These are phyloP conservation scores for Ricordea florida DNA, from an alignment of 92 coral and sea anemone species.

Conservation along the genomic window DNA sequence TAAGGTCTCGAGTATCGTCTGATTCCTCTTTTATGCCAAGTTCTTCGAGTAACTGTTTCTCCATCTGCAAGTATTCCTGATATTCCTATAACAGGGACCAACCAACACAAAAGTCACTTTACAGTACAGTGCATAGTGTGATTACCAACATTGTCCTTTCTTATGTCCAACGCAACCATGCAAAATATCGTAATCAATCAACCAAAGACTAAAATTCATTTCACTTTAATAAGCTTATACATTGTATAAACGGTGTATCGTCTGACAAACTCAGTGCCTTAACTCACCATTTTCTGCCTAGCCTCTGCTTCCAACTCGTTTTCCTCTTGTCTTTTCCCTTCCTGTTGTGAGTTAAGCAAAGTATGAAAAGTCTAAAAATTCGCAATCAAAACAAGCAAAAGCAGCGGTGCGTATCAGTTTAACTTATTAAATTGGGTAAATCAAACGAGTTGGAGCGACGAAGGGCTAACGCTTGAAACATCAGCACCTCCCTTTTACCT, in stretches of 20 bases:
- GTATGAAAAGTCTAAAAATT: neutral
- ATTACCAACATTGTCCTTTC: neutral
- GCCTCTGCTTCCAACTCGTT: constrained; percentile 87
- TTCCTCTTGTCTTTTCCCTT: constrained; percentile 87
- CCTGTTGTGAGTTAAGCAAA: constrained; percentile 13
- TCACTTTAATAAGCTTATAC: too few relatives aligned
- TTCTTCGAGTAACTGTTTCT: constrained; percentile 84
- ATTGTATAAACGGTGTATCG: neutral
- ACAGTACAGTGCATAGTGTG: neutral
- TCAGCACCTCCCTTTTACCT: too few relatives aligned
- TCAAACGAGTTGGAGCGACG: too few relatives aligned
- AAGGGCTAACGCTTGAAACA: too few relatives aligned
- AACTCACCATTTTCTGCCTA: constrained; percentile 76
- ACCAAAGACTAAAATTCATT: too few relatives aligned
- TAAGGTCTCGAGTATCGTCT: constrained; percentile 54
- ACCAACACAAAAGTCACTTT: neutral
- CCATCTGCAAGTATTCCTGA: constrained; percentile 95
- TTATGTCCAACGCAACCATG: neutral
- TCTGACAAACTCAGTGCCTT: too few relatives aligned
- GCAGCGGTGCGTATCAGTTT: neutral
- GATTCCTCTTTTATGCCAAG: constrained; percentile 82
- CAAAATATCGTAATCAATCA: too few relatives aligned
- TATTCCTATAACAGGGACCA: constrained; percentile 64
- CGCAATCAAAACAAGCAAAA: neutral
- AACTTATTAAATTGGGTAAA: too few relatives aligned